These are phyloP conservation scores for Callionymus lyra DNA, from an alignment of 2,113 vertebrate genomes.

Conservation along the genomic window DNA sequence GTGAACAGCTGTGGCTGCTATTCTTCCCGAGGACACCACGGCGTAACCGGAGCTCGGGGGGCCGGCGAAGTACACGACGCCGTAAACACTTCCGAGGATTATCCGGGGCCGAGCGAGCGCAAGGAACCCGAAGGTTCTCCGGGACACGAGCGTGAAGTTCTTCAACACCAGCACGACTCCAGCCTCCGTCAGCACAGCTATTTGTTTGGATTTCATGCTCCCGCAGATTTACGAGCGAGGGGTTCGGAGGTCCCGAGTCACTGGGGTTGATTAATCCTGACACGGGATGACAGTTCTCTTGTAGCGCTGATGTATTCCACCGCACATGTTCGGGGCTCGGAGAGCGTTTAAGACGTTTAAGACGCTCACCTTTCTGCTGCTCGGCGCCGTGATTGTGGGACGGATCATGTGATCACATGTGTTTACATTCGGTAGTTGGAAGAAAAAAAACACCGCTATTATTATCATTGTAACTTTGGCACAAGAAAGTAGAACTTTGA, in stretches of 20 bases:
- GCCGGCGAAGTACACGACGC: slow-evolving; percentile 34
- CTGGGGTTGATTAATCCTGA: slow-evolving; percentile 60
- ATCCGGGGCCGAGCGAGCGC: slow-evolving; percentile 22
- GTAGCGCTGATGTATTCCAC: slow-evolving; percentile 52
- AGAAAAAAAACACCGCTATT: slow-evolving; percentile 7
- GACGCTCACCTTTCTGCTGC: slow-evolving; percentile 49
- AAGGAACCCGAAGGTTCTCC: not conserved
- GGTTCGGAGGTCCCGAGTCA: slow-evolving; percentile 36
- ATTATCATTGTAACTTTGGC: slow-evolving; percentile 4
- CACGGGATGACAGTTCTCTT: slow-evolving; percentile 52
- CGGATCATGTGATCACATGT: slow-evolving; percentile 2
- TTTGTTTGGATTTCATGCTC: slow-evolving; percentile 45
- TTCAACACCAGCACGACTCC: slow-evolving; percentile 3
- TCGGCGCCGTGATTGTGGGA: slow-evolving; percentile 16
- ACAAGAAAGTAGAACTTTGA: slow-evolving; percentile 1
- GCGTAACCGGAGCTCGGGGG: slow-evolving; percentile 39
- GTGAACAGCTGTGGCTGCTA: slow-evolving; percentile 58
- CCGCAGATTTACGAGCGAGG: slow-evolving; percentile 40
- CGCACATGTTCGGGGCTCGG: slow-evolving; percentile 62
- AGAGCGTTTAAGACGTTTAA: slow-evolving; percentile 56
- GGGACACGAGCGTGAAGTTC: slow-evolving; percentile 4
- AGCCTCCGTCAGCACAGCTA: slow-evolving; percentile 17
- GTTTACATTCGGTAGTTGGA: too few species aligned
- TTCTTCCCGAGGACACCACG: slow-evolving; percentile 40
- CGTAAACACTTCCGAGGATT: slow-evolving; percentile 56